Evolutionary conservation across 1,140 invertebrate genomes (phyloP), one percentile per base, ranked within the genome.

Genomic region (Lucilia sericata): DNA sequence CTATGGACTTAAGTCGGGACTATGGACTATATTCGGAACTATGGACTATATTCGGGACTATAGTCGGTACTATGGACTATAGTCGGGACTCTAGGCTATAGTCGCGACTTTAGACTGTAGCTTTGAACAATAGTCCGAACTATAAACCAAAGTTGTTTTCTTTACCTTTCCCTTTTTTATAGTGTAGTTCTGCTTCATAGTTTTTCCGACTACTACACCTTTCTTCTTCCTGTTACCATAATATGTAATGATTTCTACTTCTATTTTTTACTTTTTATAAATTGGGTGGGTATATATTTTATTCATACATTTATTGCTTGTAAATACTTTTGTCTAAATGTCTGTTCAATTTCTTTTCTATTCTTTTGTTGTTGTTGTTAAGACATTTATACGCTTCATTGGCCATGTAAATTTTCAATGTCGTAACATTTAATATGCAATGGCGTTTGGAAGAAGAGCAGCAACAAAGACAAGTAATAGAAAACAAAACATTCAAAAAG

Each of bases 381-480:
- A 60, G 55, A 60, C n/a, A 60, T 60, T 60, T 60, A 60, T 17
- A 60, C 55, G 55, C 55, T 60, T 60, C 55, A 60, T 60, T 60
- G 55, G 55, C 55, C 55, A 60, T 60, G 55, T 60, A 60, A 60
- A 60, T 60, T 30, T 30, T 60, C 55, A 60, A 60, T 60, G 55
- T 60, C 55, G 12, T n/a, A 60, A 60, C 55, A 60, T n/a, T 60
- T 7, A 60, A 60, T 60, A 17, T n/a, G 55, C 14, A 3, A 14
- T 17, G 5, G 7, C 1, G 55, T 60, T n/a, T 17, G 17, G 8
- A 12, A 60, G 14, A 60, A 17, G 55, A 55, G 10, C 12, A 55
- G 12, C 51, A 55, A n/a, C n/a, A n/a, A n/a, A n/a, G n/a, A n/a
- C n/a, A 55, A 12, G 51, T 55, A 55, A 55, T 17, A 12, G 12